These are phyloP conservation scores for Lasioglossum baleicum DNA, from an alignment of 1,140 invertebrate genomes.

Conservation along the genomic window DNA sequence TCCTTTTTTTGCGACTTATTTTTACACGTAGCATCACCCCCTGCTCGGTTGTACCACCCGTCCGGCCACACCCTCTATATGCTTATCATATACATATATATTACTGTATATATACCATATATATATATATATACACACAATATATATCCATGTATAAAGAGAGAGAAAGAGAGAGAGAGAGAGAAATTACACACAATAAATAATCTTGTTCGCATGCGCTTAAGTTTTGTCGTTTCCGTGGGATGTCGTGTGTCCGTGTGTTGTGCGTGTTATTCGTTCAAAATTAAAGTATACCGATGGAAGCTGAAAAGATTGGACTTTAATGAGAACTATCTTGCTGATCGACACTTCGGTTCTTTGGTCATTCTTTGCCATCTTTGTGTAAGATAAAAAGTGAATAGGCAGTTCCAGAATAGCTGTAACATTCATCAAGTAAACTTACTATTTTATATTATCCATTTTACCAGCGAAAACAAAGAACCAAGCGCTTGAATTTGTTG, in stretches of 20 bases:
- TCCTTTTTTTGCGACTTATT: too few species aligned
- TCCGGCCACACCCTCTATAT: too few species aligned
- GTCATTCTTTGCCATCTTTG: not conserved
- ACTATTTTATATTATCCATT: not conserved
- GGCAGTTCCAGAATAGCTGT: not conserved
- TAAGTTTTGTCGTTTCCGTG: constrained; percentile 15
- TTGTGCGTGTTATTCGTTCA: not conserved
- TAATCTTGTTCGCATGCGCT: constrained; percentile 57
- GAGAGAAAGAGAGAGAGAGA: not conserved
- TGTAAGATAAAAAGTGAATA: not conserved
- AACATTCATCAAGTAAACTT: too few species aligned
- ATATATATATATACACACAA: too few species aligned
- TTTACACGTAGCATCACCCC: too few species aligned
- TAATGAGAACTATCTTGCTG: too few species aligned
- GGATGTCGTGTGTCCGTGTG: not conserved
- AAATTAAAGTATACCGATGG: not conserved
- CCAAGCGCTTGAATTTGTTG: too few species aligned
- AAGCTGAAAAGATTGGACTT: not conserved
- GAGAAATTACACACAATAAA: constrained; percentile 10
- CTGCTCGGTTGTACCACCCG: too few species aligned
- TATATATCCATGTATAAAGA: not conserved
- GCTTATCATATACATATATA: too few species aligned
- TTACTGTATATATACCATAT: too few species aligned
- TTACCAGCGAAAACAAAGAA: too few species aligned
- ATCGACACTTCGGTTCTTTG: too few species aligned